Evolutionary conservation across 2,113 vertebrate species (phyloP).

Genomic region (Stomatorhinus ivindoensis): DNA sequence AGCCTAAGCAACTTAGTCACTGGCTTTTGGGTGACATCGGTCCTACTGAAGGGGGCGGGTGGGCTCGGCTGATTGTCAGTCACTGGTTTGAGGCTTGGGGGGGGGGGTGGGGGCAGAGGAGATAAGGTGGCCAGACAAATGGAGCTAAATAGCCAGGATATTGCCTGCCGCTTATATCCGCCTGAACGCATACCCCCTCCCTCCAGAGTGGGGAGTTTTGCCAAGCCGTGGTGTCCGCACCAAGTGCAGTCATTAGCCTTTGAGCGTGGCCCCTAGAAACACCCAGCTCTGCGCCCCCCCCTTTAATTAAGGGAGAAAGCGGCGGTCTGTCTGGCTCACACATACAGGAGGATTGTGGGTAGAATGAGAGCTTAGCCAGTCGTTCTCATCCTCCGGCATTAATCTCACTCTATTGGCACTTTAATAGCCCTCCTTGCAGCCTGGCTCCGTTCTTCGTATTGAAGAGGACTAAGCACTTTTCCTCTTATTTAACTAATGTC

Average conservation of each 20-base stretch:
- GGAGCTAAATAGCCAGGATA: background rate
- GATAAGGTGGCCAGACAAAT: background rate
- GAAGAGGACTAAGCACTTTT: constrained; percentile 32
- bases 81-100: background rate
- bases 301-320: constrained; percentile 48
- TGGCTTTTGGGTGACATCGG: background rate
- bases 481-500: constrained; percentile 51
- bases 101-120: background rate
- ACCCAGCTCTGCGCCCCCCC: constrained; percentile 2
- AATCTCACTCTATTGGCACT: constrained; percentile 47
- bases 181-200: background rate
- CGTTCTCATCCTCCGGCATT: constrained; percentile 34
- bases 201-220: constrained; percentile 8
- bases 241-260: constrained; percentile 35
- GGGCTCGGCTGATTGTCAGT: background rate
- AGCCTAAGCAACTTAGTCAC: background rate
- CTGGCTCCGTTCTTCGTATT: constrained; percentile 21
- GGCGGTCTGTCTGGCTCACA: constrained; percentile 23
- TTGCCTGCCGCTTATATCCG: background rate
- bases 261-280: constrained; percentile 1
- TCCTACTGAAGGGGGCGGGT: too few relatives aligned
- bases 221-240: constrained; percentile 19
- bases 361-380: constrained; percentile 41
- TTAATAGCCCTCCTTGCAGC: constrained; percentile 37
- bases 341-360: constrained; percentile 27